Conservation (phyloP, 2,113 vertebrate genomes). For the Ardeotis arabs region DNA sequence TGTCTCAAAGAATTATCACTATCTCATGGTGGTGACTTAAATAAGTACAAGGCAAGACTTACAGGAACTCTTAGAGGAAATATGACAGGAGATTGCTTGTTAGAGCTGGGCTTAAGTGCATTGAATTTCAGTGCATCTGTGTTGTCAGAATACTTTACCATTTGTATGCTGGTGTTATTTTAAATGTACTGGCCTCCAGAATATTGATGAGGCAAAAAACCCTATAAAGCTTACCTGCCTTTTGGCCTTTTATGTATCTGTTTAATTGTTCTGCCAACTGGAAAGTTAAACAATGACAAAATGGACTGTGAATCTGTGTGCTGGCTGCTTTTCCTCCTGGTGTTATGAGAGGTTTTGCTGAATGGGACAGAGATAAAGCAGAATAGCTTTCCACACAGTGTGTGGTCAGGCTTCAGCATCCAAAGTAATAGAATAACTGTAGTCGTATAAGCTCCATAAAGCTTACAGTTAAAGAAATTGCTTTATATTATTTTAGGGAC, state of each 20-base stretch:
- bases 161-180: constrained; percentile 31
- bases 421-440: constrained; percentile 21
- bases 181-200: background rate
- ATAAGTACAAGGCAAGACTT: background rate
- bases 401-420: constrained; percentile 25
- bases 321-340: background rate
- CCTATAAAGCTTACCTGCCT: background rate
- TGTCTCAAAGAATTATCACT: constrained; percentile 2
- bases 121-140: background rate
- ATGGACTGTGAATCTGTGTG: constrained; percentile 11
- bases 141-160: background rate
- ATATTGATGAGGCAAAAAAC: background rate
- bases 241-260: constrained; percentile 8
- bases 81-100: background rate
- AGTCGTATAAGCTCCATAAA: constrained; percentile 33
- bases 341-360: constrained; percentile 44
- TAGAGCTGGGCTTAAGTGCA: constrained; percentile 30
- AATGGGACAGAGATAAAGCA: background rate
- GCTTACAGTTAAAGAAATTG: background rate
- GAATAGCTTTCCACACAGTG: background rate
- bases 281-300: constrained; percentile 55
- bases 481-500: constrained; percentile 21
- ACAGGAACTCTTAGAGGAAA: constrained; percentile 1
- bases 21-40: background rate
- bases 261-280: constrained; percentile 7